Base-by-base conservation (phyloP, 2,113 vertebrate genomes). In the Theropithecus gelada region DNA sequence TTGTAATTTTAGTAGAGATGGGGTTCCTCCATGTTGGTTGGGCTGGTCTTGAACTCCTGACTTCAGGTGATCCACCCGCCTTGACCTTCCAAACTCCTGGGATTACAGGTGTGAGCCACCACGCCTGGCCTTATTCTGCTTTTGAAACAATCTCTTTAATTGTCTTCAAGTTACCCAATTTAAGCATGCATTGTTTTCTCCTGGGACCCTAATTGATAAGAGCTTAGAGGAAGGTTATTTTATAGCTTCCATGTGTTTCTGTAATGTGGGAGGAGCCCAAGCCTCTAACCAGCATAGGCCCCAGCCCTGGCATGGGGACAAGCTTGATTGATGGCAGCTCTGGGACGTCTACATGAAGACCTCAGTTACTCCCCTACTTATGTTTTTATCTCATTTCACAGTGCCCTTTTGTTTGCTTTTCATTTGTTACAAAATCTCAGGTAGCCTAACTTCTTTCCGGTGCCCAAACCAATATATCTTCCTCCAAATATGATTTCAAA, bases 201-300 rank as follows among this genome's bases (percentile, higher is more conserved):
- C 20, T 0, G 7, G 35, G 18, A 57, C 1, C 8, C 55, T 14
- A 12, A 6, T 50, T 55, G 45, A 20, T 2, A 27, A 59, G 4
- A 5, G 25, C 40, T 18, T 20, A 8, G 4, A 27, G 23, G 25
- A 16, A 22, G 30, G 7, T 66, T 48, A 55, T 8, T 57, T 55
- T 14, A 11, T 4, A 9, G 14, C 32, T 13, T n/a, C 12, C 25
- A 4, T 1, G 17, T 17, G 18, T 81, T 70, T 48, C 6, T 18
- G 5, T 0, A 35, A 23, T 16, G 9, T 4, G 11, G 30, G 52
- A 57, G 8, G 0, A 27, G 38, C 17, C 20, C 11, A 3, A 2
- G 13, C 0, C 8, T 30, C 57, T 17, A 16, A 25, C 18, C 32
- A 14, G 32, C 35, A 30, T 5, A 2, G 23, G n/a, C 22, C 13